Evolutionary conservation across 2,888 invertebrate genomes (phyloP), one percentile per base, ranked within the genome.

Genomic region (Congeria kusceri): DNA sequence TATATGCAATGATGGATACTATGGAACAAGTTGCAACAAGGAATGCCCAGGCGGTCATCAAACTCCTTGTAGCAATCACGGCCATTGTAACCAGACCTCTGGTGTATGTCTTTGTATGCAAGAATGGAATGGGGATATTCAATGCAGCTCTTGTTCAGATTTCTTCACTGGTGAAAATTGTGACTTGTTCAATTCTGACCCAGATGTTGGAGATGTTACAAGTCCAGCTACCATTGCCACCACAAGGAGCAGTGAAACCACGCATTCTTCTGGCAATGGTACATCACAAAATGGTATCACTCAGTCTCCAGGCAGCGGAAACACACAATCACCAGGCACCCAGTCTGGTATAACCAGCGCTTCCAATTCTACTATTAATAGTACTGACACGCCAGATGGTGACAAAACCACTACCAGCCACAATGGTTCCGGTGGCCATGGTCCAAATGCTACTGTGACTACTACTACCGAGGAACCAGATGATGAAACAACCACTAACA

Each of bases 1-100:
- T 80, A 3, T 72, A 53, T 69, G 73, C 77, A 25, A 62, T 63
- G 29, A 75, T 71, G 53, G 73, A 65, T 86, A 85, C 76, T 86
- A 76, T 70, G 83, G 83, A 29, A 46, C 59, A 3, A 53, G 79
- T 49, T 89, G 88, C 67, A 61, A 79, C 29, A 28, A 57, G 23
- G 79, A 76, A 53, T 89, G 88, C 70, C 87, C 88, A 7, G 89
- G 89, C 18, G 87, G 88, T 62, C 62, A 71, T 39, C 1, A 9
- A 13, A 73, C 74, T 32, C 67, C 84, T 7, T 89, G 89, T 65
- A 81, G 68, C 58, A 72, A 77, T 15, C 86, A 86, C 59, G 89
- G 89, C 4, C n/a, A 32, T 4, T 89, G 89, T 73, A 57, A 73
- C n/a, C 65, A 59, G 1, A 27, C 56, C 1, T 80, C 83, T 3